These are phyloP conservation scores for Danio tinwini DNA, from an alignment of 2,797 vertebrate species.

Conservation along the genomic window DNA sequence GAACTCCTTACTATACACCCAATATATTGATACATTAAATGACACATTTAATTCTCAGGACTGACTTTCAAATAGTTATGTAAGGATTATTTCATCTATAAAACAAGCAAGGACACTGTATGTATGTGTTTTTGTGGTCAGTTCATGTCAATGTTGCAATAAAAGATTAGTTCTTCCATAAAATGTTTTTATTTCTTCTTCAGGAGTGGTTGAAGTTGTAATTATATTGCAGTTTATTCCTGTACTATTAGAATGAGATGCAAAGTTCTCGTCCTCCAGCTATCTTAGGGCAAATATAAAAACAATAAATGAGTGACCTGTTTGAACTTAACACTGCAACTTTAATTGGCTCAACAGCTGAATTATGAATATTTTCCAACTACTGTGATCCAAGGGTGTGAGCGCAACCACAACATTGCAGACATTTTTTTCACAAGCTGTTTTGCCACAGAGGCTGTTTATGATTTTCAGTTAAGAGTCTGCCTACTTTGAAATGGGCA, in stretches of 20 bases:
- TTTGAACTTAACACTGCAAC: background rate
- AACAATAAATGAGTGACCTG: background rate
- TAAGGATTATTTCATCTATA: background rate
- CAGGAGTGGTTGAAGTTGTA: background rate
- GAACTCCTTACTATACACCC: too few relatives aligned
- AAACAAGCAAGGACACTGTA: background rate
- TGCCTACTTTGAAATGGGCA: slow-evolving; percentile 5
- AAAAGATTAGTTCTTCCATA: background rate
- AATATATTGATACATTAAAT: too few relatives aligned
- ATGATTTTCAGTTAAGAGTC: slow-evolving; percentile 51
- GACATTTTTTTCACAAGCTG: slow-evolving; percentile 63
- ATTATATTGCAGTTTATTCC: background rate
- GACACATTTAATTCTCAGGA: background rate
- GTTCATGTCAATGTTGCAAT: background rate
- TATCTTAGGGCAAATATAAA: background rate
- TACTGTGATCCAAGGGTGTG: slow-evolving; percentile 51
- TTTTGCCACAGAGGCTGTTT: slow-evolving; percentile 55
- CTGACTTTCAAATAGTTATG: background rate
- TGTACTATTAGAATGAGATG: background rate
- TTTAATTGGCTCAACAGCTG: background rate
- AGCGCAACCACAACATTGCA: slow-evolving; percentile 66
- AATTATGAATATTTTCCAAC: slow-evolving; percentile 35
- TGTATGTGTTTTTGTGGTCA: background rate
- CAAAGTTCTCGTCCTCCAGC: background rate
- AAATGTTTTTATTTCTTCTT: slow-evolving; percentile 13